Conservation (phyloP, 2,797 vertebrate species). For the Girardinus metallicus region DNA sequence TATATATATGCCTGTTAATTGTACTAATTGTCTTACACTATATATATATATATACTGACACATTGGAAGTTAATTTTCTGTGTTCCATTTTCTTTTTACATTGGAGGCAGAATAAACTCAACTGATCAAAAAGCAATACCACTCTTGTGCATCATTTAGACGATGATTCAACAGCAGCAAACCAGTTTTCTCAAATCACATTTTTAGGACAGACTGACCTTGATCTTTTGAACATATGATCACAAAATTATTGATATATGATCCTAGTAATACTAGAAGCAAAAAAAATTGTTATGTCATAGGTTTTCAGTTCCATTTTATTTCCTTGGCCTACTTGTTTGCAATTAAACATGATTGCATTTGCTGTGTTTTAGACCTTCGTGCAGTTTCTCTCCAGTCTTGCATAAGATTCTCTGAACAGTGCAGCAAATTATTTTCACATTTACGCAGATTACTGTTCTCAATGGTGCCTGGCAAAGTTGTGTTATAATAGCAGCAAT, state of each 20-base stretch:
- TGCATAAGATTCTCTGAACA: background rate
- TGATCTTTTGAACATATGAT: background rate
- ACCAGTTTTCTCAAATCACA: background rate
- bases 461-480: constrained; percentile 1
- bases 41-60: too few species aligned
- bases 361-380: background rate
- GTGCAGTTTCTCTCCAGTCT: constrained; percentile 1
- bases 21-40: too few species aligned
- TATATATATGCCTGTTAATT: too few species aligned
- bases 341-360: background rate
- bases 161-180: background rate
- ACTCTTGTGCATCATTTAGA: background rate
- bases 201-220: background rate
- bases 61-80: background rate
- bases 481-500: background rate
- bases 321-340: background rate
- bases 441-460: constrained; percentile 10
- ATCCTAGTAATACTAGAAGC: background rate
- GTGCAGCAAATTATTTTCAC: constrained; percentile 4
- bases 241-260: background rate
- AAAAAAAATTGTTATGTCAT: background rate
- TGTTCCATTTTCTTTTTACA: background rate
- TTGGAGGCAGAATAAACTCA: background rate
- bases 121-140: background rate
- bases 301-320: background rate